Conservation (phyloP, 2,113 vertebrate species). For the Halcyon malimbica region DNA sequence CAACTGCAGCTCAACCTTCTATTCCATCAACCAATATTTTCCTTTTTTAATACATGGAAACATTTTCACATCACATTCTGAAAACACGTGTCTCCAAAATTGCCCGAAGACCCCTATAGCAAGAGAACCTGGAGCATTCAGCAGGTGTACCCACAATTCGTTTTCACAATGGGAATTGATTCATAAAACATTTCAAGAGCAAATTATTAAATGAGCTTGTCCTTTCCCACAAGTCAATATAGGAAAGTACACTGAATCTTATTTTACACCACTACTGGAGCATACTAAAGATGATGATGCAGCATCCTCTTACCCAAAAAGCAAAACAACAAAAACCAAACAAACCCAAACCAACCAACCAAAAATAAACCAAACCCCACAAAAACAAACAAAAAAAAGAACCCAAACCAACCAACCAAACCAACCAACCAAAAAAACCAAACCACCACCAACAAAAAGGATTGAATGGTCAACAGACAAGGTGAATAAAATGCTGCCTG, state of each 20-base stretch:
- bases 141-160: not conserved
- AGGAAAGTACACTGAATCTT: not conserved
- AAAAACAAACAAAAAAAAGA: too few species aligned
- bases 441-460: not conserved
- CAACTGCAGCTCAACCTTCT: not conserved
- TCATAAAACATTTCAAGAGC: not conserved
- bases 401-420: too few species aligned
- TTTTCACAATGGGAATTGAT: not conserved
- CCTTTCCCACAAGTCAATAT: not conserved
- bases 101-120: not conserved
- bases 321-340: too few species aligned
- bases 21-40: not conserved
- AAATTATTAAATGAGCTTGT: not conserved
- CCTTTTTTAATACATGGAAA: not conserved
- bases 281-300: not conserved
- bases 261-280: not conserved
- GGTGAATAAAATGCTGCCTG: not conserved
- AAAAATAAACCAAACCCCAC: not conserved
- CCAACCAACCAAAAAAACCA: too few species aligned
- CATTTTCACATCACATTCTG: not conserved
- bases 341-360: too few species aligned
- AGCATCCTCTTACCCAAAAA: not conserved
- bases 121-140: not conserved
- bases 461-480: not conserved
- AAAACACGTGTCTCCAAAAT: not conserved